Evolutionary conservation across 2,113 vertebrate species (phyloP).

Genomic region (Prunella fulvescens): DNA sequence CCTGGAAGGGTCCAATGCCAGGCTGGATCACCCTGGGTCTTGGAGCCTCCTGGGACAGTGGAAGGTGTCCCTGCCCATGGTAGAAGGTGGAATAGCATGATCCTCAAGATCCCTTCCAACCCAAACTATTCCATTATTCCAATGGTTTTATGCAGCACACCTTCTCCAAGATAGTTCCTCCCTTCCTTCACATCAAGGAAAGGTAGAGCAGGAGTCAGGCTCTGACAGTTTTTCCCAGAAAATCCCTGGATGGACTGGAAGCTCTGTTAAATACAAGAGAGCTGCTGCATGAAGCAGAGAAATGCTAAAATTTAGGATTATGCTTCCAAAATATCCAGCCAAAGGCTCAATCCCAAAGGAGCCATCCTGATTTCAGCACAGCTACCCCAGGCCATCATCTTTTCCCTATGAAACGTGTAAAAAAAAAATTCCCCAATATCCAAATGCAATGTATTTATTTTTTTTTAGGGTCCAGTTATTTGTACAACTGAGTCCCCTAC

Average conservation of each 20-base stretch:
- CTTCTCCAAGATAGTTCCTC: neutral
- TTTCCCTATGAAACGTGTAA: neutral
- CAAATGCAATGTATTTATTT: neutral
- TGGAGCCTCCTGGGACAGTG: neutral
- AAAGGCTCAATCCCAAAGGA: neutral
- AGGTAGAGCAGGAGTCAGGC: neutral
- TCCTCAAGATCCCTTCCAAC: too few species aligned
- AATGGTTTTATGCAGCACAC: neutral
- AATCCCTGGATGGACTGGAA: neutral
- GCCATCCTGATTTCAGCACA: neutral
- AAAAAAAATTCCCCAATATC: neutral
- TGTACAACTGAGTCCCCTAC: conserved; percentile 45
- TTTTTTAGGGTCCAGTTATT: conserved; percentile 21
- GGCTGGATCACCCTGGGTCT: fast-evolving
- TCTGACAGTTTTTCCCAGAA: neutral
- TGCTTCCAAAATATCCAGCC: neutral
- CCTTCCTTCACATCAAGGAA: neutral
- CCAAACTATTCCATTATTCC: neutral
- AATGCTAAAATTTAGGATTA: neutral
- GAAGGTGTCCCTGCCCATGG: neutral
- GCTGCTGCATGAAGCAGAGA: neutral
- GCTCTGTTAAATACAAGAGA: neutral
- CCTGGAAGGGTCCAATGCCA: neutral
- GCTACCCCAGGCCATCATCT: neutral
- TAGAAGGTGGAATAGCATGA: too few species aligned